These are phyloP conservation scores for Nilaparvata lugens DNA, from an alignment of 1,140 invertebrate species.

Conservation along the genomic window DNA sequence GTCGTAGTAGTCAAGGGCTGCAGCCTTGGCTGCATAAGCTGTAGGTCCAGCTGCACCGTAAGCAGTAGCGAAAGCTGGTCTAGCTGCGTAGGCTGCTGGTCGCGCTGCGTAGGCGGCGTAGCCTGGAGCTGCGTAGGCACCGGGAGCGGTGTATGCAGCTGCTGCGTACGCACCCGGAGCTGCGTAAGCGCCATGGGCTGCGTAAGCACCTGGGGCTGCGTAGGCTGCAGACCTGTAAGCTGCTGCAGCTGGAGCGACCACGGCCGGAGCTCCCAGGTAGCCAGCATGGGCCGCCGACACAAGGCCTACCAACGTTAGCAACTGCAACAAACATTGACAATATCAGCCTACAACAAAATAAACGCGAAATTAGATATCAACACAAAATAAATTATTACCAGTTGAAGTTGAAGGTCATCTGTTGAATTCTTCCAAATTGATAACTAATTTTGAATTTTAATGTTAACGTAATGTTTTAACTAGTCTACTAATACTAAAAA, in stretches of 20 bases:
- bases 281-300: neutral
- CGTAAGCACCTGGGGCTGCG: neutral
- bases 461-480: no score
- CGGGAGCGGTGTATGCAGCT: neutral
- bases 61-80: neutral
- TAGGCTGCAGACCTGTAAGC: neutral
- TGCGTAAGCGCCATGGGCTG: neutral
- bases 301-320: neutral
- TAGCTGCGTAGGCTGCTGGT: conserved; percentile 3
- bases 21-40: neutral
- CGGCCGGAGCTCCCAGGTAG: conserved; percentile 9
- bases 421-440: no score
- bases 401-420: no score
- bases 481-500: no score
- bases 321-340: no score
- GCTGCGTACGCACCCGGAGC: neutral
- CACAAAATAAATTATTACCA: no score
- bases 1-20: conserved; percentile 36
- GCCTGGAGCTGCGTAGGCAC: conserved; percentile 4
- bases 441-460: no score
- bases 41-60: conserved; percentile 2
- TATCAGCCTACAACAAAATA: no score
- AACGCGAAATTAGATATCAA: no score
- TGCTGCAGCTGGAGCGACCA: neutral
- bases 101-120: neutral